Base-by-base conservation (phyloP, 2,888 invertebrate species). In the Ophonus ardosiacus region DNA sequence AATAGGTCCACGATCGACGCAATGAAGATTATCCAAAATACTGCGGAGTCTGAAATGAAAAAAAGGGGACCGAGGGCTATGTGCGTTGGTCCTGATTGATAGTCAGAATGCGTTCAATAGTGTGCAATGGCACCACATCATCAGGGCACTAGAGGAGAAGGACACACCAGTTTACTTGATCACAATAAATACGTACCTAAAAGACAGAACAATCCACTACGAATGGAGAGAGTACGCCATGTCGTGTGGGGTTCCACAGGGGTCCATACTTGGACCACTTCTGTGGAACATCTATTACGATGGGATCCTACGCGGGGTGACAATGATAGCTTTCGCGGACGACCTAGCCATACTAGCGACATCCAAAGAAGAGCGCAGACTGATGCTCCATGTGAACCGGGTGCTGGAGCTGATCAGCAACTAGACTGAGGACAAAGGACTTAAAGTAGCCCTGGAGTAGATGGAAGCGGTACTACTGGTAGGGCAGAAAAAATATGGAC, bases 1-100 rank as follows among this genome's bases (percentile, higher is more conserved):
- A 87, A 86, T 13, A 84, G 86, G 31, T 86, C 86, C 6, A 87
- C 87, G 0, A 59, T 51, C 0, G 43, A 74, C 13, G 74, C 74
- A 0, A 74, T 74, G 51, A 15, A 65, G 13, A 17, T 65, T 0
- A 65, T 84, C 56, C 40, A 43, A 10, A 10, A 81, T 21, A 61
- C 31, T 0, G 56, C 57, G 10, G 13, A 61, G 13, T 2, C 43
- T 15, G 65, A 74, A 15, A 18, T 7, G n/a, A n/a, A 15, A 74
- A 43, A 8, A 43, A 8, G 43, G 51, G 74, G 43, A 74, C 1
- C 56, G 78, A 21, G 57, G 78, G 0, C 24, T 57, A 0, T 78
- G 78, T 15, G 51, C 24, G 0, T 57, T 78, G 0, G 21, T 78
- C 1, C 56, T 24, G 5, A 13, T 78, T 1, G 78, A 78, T 18